Percentiles rank a stretch among this genome's conserved stretches.
These are phyloP conservation scores for Eidolon dupreanum DNA, from an alignment of 2,797 vertebrate genomes.

Conservation along the genomic window DNA sequence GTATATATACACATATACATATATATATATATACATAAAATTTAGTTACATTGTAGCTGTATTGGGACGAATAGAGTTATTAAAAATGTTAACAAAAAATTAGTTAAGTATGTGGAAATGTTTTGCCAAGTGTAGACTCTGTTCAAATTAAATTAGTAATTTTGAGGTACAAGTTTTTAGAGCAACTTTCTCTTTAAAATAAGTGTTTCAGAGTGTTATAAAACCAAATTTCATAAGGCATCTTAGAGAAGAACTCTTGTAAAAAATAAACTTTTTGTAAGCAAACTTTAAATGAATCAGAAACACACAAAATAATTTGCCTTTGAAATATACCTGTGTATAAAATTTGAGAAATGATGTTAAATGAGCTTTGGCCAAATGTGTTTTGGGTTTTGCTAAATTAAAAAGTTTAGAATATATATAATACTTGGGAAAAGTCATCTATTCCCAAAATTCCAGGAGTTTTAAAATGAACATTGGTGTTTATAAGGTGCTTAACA, in stretches of 20 bases:
- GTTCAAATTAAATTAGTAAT: background rate
- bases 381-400: constrained; percentile 47
- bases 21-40: background rate
- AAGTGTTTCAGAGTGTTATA: background rate
- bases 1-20: too few species aligned
- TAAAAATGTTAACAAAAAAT: constrained; percentile 35
- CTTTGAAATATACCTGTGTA: constrained; percentile 35
- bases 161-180: constrained; percentile 18
- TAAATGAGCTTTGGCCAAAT: constrained; percentile 50
- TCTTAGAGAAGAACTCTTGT: constrained; percentile 13
- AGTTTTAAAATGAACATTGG: background rate
- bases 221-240: background rate
- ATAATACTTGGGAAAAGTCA: background rate
- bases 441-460: background rate
- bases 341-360: constrained; percentile 41
- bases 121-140: background rate
- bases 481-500: background rate
- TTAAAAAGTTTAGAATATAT: constrained; percentile 29
- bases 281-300: constrained; percentile 38
- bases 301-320: constrained; percentile 52
- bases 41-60: background rate
- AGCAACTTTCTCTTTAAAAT: constrained; percentile 28
- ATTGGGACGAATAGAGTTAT: background rate
- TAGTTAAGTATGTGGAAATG: background rate
- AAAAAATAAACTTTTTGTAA: constrained; percentile 44